Evolutionary conservation across 2,888 invertebrate species (phyloP), one percentile per base, ranked within the genome.

Genomic region (Lampropteryx suffumata): DNA sequence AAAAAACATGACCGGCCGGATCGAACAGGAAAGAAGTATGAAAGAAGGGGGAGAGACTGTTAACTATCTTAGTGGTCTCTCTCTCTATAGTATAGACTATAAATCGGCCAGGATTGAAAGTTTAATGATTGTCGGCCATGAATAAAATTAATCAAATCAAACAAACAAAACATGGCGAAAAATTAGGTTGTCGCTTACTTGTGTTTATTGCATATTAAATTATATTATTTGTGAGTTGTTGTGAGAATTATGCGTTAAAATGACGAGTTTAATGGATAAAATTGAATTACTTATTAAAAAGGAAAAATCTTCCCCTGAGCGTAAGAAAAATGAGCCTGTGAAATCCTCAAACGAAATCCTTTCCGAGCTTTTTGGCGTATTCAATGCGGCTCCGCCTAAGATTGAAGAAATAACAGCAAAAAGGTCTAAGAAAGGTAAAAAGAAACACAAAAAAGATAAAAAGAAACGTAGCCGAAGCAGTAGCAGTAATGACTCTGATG

Each of bases 261-360:
- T 87, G 83, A 74, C 88, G 33, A 84, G 79, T 55, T 71, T 89
- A 67, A 84, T 89, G 65, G 66, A 87, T 60, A 89, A 87, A 75
- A 87, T 89, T 60, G 89, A 85, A 61, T 69, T 79, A 58, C 64
- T 90, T 50, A 90, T 90, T 8, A 90, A 90, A 66, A 73, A 85
- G 54, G 90, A 90, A 59, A 87, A 85, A 56, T 82, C 84, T 1
- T 84, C 89, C 27, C 90, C 90, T 5, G 89, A 89, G 26, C 77
- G 80, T 29, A 82, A 82, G 59, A 87, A 86, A 69, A 83, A 82
- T 61, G 89, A 88, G 50, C 73, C 80, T 7, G 74, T 88, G 27
- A 95, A 95, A 75, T 93, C 94, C 5, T 95, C 95, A 0, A 93
- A 92, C 73, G 96, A 97, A 82, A 96, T 97, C 67, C 89, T 97